Percentiles rank a stretch among this genome's conserved stretches.
These are phyloP conservation scores for Carposina sasakii DNA, from an alignment of 1,140 invertebrate species.

Conservation along the genomic window DNA sequence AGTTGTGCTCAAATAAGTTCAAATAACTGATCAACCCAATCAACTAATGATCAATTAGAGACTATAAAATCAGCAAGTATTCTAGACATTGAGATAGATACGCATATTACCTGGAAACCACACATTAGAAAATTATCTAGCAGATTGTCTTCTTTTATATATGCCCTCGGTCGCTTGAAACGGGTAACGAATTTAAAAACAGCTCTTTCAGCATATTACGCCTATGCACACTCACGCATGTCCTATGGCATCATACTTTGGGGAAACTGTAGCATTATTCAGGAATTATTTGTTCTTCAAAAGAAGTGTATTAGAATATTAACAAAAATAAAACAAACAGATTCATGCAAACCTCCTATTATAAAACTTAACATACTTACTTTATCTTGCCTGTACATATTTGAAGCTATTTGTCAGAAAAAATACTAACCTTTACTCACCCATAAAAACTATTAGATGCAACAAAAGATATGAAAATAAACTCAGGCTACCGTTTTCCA, in stretches of 20 bases:
- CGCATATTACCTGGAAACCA: neutral
- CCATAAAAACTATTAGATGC: neutral
- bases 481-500: conserved; percentile 1
- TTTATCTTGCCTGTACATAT: conserved; percentile 4
- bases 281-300: conserved; percentile 4
- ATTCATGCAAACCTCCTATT: conserved; percentile 1
- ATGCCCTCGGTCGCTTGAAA: conserved; percentile 2
- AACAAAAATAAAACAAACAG: conserved; percentile 9
- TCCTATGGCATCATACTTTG: conserved; percentile 7
- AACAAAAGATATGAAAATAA: conserved; percentile 4
- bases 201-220: conserved; percentile 5
- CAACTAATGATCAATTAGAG: no score
- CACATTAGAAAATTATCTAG: conserved; percentile 2
- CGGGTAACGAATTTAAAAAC: conserved; percentile 1
- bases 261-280: neutral
- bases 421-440: conserved; percentile 4
- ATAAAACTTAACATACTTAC: conserved; percentile 5
- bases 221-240: conserved; percentile 4
- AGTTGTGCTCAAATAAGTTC: no score
- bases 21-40: no score
- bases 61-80: neutral
- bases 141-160: conserved; percentile 6
- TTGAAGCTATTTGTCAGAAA: conserved; percentile 10
- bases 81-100: conserved; percentile 1
- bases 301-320: conserved; percentile 10